Evolutionary conservation across 2,888 invertebrate genomes (phyloP).

Genomic region (Lepeophtheirus nordmannii): DNA sequence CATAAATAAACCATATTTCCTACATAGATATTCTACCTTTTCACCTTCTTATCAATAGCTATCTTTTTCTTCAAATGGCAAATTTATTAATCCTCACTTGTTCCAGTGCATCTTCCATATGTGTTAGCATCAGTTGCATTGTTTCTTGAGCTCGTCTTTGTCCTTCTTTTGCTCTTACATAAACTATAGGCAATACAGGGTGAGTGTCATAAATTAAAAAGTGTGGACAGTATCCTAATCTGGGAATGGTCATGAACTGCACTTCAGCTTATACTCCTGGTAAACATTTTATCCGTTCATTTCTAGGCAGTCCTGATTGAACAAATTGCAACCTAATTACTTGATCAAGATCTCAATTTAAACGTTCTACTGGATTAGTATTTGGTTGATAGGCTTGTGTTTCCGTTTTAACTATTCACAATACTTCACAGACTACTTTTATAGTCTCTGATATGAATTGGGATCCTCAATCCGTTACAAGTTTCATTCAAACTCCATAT

Average conservation of each 20-base stretch:
- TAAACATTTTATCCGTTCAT: not conserved
- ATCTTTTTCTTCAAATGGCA: not conserved
- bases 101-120: not conserved
- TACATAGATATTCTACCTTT: not conserved
- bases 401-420: not conserved
- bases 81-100: not conserved
- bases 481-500: not conserved
- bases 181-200: not conserved
- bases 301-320: not conserved
- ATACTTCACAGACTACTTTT: not conserved
- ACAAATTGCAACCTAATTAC: not conserved
- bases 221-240: not conserved
- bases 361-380: slow-evolving; percentile 4
- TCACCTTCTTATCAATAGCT: not conserved
- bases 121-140: not conserved
- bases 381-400: slow-evolving; percentile 10
- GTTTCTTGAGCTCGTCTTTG: not conserved
- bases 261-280: not conserved
- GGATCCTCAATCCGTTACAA: not conserved
- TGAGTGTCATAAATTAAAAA: not conserved
- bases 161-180: not conserved
- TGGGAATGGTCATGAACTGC: not conserved
- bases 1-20: not conserved
- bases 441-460: not conserved
- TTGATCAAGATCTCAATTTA: not conserved